phyloP scores from a whole-genome alignment of 2,113 vertebrate species.

The Phoenicopterus ruber region DNA sequence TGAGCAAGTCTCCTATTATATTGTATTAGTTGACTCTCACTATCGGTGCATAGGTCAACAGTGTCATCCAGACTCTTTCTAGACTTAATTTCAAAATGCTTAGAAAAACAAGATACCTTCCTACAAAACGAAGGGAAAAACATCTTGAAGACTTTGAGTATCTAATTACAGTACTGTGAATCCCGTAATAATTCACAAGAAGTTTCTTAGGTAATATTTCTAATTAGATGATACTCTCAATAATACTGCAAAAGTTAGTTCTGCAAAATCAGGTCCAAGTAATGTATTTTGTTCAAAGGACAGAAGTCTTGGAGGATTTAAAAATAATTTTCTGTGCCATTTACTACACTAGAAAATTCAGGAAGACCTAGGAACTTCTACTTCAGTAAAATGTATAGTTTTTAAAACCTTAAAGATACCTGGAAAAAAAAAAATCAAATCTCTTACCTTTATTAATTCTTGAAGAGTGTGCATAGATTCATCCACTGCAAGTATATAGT shows the following conservation, averaged over 20 bases:
- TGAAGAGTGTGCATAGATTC: slow-evolving; percentile 77
- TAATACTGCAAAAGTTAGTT: not conserved
- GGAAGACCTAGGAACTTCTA: not conserved
- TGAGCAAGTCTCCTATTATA: not conserved
- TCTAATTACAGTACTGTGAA: not conserved
- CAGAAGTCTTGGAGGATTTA: not conserved
- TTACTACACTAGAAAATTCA: not conserved
- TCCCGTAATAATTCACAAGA: not conserved
- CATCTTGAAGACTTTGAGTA: not conserved
- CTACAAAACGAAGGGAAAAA: not conserved
- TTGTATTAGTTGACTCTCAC: not conserved
- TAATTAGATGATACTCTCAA: not conserved
- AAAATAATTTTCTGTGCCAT: not conserved
- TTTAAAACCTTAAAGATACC: not conserved
- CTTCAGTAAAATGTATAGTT: not conserved
- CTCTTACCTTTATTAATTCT: slow-evolving; percentile 83
- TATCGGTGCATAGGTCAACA: not conserved
- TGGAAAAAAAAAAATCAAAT: not conserved
- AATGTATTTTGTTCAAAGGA: not conserved
- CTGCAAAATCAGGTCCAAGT: not conserved
- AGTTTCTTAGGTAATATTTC: not conserved
- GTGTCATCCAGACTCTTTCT: not conserved
- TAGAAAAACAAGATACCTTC: not conserved
- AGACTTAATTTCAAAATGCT: not conserved
- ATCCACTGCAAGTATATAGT: slow-evolving; percentile 88